Conservation (phyloP, 1,140 invertebrate species). For the Apolygus lucorum region DNA sequence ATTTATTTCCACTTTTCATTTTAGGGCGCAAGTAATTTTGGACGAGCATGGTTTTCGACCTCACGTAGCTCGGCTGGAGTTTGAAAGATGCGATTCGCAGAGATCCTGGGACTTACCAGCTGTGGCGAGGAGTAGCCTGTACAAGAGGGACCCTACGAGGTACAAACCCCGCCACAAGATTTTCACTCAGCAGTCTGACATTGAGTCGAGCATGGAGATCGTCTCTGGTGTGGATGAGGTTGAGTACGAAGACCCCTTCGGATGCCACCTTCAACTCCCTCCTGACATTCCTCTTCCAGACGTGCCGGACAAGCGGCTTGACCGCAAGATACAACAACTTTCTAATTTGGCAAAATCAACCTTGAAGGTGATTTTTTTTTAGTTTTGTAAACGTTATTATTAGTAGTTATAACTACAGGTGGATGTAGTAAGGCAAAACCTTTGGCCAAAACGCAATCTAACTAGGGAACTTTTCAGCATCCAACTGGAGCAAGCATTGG, state of each 20-base stretch:
- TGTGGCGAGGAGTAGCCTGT: constrained; percentile 55
- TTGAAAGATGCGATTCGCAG: background rate
- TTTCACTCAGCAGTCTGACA: constrained; percentile 65
- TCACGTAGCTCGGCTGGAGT: background rate
- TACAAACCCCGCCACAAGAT: constrained; percentile 61
- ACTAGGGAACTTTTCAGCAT: too few relatives aligned
- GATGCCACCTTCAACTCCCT: constrained; percentile 45
- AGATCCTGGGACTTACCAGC: constrained; percentile 34
- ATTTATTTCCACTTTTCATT: background rate
- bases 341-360: constrained; percentile 79
- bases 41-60: background rate
- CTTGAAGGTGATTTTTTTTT: constrained; percentile 41
- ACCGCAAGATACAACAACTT: constrained; percentile 79
- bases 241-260: constrained; percentile 4
- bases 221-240: constrained; percentile 3
- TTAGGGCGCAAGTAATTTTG: constrained; percentile 13
- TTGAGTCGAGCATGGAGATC: constrained; percentile 42
- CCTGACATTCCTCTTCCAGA: constrained; percentile 61
- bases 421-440: too few relatives aligned
- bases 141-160: constrained; percentile 63
- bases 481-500: too few relatives aligned
- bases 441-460: too few relatives aligned
- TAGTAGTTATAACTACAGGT: too few relatives aligned
- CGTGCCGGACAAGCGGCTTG: constrained; percentile 60
- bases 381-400: too few relatives aligned